Conservation (phyloP, 1,140 invertebrate genomes). For the Stegodyphus mimosarum region DNA sequence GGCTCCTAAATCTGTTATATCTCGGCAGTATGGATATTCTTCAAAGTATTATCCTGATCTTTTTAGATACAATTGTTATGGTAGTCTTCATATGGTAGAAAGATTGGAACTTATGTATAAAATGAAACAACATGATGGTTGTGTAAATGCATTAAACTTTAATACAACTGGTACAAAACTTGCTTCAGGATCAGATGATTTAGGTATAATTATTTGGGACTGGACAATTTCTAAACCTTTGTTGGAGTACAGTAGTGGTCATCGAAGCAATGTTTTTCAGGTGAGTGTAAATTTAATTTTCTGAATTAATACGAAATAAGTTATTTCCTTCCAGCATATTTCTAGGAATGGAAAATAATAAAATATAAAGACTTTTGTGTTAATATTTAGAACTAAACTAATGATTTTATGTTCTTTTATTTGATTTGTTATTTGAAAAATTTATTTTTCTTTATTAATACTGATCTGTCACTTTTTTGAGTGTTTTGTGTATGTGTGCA, state of each 20-base stretch:
- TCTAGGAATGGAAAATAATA: too few species aligned
- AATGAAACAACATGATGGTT: constrained; percentile 84
- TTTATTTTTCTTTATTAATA: too few species aligned
- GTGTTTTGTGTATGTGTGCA: too few species aligned
- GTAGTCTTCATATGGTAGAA: constrained; percentile 84
- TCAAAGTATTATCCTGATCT: constrained; percentile 70
- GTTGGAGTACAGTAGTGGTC: constrained; percentile 80
- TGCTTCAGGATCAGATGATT: constrained; percentile 91
- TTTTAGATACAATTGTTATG: constrained; percentile 81
- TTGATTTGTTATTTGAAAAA: too few species aligned
- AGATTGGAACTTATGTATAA: constrained; percentile 82
- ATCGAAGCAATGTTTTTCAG: constrained; percentile 91
- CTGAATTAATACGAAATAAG: too few species aligned
- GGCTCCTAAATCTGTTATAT: constrained; percentile 70
- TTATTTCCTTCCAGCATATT: too few species aligned
- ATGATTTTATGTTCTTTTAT: too few species aligned
- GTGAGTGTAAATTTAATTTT: constrained; percentile 70
- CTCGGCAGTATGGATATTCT: constrained; percentile 74
- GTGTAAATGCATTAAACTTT: constrained; percentile 93
- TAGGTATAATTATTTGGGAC: constrained; percentile 87
- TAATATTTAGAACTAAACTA: too few species aligned
- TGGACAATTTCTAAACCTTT: constrained; percentile 80
- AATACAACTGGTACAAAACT: constrained; percentile 81
- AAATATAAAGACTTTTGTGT: too few species aligned
- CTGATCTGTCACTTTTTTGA: too few species aligned